Base-by-base conservation (phyloP, 2,797 vertebrate species). In the Catharus ustulatus region DNA sequence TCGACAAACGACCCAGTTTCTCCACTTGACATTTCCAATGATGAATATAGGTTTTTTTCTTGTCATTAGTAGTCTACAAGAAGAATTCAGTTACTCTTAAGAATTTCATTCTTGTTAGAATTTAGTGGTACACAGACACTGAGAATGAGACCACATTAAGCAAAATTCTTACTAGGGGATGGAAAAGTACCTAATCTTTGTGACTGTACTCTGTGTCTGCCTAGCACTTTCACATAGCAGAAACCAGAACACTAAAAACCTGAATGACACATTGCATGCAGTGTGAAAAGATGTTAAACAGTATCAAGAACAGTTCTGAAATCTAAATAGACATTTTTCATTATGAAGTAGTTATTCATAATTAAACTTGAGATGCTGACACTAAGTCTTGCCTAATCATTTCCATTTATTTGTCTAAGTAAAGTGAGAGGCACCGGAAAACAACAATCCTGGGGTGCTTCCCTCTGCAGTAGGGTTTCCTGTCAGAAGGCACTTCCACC, bases 1-100 rank as follows among this genome's bases (percentile, higher is more conserved):
- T 94, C 77, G 86, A 77, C 23, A 49, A 94, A 90, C 22, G 84
- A 94, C 86, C 87, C 80, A 79, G 19, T 94, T 96, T 94, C 67
- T 91, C 52, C 43, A 75, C 26, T 20, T 75, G 62, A 42, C 55
- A 36, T 45, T 87, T 91, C 42, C 64, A 84, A 57, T 63, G 79
- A 89, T 1, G 0, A 86, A 81, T 75, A 14, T 38, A 38, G 38
- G 38, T 68, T 48, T 73, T 38, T 13, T 14, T 63, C 69, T 81
- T 92, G 89, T 82, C 80, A 76, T 82, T 79, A 84, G 57, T 11
- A 57, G 30, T 23, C 55, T 42, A 40, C 20, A 48, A 61, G 46
- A 90, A 72, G 7, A 66, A 51, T 49, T 78, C 19, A 52, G 18
- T 61, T 86, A 75, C 40, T 87, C 40, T 62, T 62, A 52, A 69